Base-by-base conservation (phyloP, 2,888 invertebrate genomes). In the Coenonympha arcania region DNA sequence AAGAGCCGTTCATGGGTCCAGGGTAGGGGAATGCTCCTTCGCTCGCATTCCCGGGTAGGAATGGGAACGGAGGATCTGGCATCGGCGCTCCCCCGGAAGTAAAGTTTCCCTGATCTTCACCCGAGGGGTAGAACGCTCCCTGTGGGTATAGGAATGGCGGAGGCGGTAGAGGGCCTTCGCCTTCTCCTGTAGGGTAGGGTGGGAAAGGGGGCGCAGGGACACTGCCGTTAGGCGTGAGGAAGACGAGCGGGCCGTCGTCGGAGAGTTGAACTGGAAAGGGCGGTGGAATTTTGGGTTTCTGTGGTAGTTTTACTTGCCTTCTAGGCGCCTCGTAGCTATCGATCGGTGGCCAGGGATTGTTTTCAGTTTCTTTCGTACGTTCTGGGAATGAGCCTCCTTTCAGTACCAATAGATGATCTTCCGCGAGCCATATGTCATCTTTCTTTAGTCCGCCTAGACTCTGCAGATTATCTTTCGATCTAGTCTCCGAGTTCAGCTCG, bases 221-320 rank as follows among this genome's bases (percentile, higher is more conserved):
- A 88, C 91, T 90, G 67, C 90, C 89, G 88, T 93, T 93, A 85
- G 90, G 89, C 76, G 93, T 92, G 84, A 95, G 89, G 89, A 95
- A 92, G 88, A 94, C 91, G 81, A 95, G 89, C 74, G 95, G 95
- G 69, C 94, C 95, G 71, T 91, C 89, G 74, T 95, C 93, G 77
- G 90, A 89, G 79, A 95, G 91, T 86, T 93, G 95, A 81, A 95
- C 92, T 73, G 95, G 95, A 92, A 95, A 95, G 86, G 95, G 95
- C 89, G 95, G 95, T 79, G 95, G 95, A 65, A 95, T 90, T 79
- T 91, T 91, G 6, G 95, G 94, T 76, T 91, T 90, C 44, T 90
- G 80, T 34, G 95, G 95, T 66, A 95, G 89, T 80, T 94, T 94
- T 70, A 95, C 93, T 80, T 93, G 95, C 65, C 95, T 90, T 68